These are phyloP conservation scores for Papilio helenus DNA, from an alignment of 1,140 invertebrate genomes.

Conservation along the genomic window DNA sequence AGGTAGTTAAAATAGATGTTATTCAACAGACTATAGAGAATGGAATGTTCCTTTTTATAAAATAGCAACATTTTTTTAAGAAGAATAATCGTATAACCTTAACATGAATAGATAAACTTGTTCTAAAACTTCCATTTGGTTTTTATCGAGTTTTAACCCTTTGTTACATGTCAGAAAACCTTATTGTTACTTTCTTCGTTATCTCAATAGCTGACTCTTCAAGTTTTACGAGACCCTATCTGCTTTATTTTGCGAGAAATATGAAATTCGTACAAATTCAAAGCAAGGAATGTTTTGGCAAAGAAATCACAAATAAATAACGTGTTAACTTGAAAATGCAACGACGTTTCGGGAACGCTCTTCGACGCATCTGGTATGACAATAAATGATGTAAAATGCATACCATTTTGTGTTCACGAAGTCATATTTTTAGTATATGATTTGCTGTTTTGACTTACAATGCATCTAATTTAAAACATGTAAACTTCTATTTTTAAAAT, in stretches of 20 bases:
- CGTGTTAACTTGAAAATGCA: conserved; percentile 10
- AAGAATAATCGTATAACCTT: neutral
- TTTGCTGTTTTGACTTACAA: neutral
- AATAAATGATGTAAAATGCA: conserved; percentile 26
- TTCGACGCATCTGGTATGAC: conserved; percentile 2
- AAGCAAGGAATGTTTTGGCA: conserved; percentile 1
- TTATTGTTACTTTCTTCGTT: conserved; percentile 1
- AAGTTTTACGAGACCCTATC: conserved; percentile 10
- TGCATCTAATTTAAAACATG: conserved; percentile 1
- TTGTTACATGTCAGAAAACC: conserved; percentile 10
- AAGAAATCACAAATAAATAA: neutral
- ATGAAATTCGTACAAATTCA: conserved; percentile 2
- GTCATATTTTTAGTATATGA: neutral
- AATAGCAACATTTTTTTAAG: no score
- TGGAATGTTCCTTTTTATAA: no score
- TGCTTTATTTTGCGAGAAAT: conserved; percentile 19
- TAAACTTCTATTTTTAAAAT: neutral
- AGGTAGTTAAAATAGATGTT: neutral
- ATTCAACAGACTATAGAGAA: no score
- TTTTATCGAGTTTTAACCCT: conserved; percentile 2
- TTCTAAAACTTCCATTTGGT: neutral
- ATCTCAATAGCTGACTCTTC: neutral
- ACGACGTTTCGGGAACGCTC: neutral
- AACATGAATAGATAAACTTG: neutral
- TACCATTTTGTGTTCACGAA: neutral